Conservation (phyloP, 2,888 invertebrate species). For the Corbicula japonica region DNA sequence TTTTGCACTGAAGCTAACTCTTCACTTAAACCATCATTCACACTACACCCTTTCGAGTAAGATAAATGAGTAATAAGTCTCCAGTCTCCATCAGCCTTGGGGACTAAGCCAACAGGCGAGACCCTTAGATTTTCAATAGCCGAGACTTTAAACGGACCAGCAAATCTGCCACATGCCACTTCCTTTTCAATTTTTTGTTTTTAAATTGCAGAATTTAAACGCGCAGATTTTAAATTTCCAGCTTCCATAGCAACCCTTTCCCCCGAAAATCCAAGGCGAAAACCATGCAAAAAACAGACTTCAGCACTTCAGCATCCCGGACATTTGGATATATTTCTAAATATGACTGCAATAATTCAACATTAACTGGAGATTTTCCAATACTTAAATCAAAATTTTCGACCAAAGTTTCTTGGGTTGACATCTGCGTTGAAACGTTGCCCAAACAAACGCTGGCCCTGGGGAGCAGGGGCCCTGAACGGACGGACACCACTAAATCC, state of each 20-base stretch:
- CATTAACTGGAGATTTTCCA: constrained; percentile 10
- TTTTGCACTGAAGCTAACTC: constrained; percentile 23
- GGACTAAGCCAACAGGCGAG: constrained; percentile 28
- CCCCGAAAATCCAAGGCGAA: constrained; percentile 7
- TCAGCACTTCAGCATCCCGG: background rate
- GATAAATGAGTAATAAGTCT: constrained; percentile 37
- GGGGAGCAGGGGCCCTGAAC: background rate
- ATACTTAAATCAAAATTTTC: background rate
- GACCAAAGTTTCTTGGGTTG: background rate
- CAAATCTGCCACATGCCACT: constrained; percentile 16
- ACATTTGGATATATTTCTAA: background rate
- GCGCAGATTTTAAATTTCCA: constrained; percentile 30
- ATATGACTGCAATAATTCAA: background rate
- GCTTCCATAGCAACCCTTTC: background rate
- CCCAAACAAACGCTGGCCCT: background rate
- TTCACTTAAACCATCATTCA: constrained; percentile 40
- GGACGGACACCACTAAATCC: background rate
- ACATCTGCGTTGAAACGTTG: background rate
- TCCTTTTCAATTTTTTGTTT: constrained; percentile 19
- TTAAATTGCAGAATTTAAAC: constrained; percentile 2
- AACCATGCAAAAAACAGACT: constrained; percentile 29
- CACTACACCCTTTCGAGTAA: constrained; percentile 24
- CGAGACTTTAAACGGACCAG: constrained; percentile 30
- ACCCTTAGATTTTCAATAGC: constrained; percentile 28
- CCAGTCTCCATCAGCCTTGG: constrained; percentile 5